Conservation (phyloP, 2,797 vertebrate species). For the Propithecus deckenii region DNA sequence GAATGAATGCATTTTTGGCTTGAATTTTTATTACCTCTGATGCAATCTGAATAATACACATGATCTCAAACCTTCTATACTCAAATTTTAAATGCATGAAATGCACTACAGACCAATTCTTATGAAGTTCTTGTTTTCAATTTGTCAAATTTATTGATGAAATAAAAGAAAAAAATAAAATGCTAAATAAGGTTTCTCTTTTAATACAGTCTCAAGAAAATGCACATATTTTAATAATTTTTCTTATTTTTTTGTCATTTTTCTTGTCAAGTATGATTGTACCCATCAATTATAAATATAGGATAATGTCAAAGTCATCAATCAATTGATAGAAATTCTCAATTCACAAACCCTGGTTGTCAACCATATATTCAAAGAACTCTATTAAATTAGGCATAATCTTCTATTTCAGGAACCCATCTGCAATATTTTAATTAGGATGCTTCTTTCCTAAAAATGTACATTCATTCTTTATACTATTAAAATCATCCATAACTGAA, state of each 20-base stretch:
- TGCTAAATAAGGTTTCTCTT: not conserved
- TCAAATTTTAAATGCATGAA: not conserved
- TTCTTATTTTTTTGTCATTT: not conserved
- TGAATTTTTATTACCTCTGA: not conserved
- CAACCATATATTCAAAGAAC: conserved; percentile 60
- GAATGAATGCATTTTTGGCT: not conserved
- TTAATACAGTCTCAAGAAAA: not conserved
- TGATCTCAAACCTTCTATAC: not conserved
- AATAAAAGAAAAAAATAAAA: not conserved
- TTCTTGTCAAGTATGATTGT: not conserved
- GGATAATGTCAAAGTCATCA: not conserved
- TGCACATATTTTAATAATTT: not conserved
- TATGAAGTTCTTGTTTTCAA: not conserved
- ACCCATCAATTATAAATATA: conserved; percentile 40
- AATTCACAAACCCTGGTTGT: conserved; percentile 26
- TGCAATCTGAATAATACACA: not conserved
- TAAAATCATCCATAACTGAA: conserved; percentile 62
- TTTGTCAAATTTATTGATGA: not conserved
- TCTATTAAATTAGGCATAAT: conserved; percentile 59
- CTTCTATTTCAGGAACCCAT: conserved; percentile 66
- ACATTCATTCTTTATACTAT: conserved; percentile 63
- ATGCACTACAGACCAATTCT: not conserved
- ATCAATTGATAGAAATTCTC: conserved; percentile 35
- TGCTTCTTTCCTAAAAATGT: not conserved
- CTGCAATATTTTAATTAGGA: conserved; percentile 75